These are phyloP conservation scores for Cabera pusaria DNA, from an alignment of 2,888 invertebrate species.

Conservation along the genomic window DNA sequence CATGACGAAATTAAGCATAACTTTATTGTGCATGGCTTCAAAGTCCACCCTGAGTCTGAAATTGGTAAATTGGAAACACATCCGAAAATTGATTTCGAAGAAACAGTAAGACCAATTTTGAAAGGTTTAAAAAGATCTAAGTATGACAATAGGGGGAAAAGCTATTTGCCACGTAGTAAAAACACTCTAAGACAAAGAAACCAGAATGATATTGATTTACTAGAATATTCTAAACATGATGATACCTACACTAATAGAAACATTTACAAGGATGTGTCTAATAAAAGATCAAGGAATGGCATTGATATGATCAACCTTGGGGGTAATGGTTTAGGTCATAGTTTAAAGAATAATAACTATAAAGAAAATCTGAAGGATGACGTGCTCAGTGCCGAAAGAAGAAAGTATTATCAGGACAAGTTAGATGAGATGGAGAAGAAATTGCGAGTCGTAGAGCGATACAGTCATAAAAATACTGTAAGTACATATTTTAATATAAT, in stretches of 20 bases:
- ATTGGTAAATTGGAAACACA: slow-evolving; percentile 18
- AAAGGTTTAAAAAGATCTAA: too few relatives aligned
- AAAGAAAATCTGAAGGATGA: slow-evolving; percentile 37
- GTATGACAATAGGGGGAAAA: background rate
- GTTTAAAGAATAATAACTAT: slow-evolving; percentile 22
- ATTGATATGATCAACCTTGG: slow-evolving; percentile 7
- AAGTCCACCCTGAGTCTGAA: too few relatives aligned
- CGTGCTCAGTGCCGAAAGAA: slow-evolving; percentile 47
- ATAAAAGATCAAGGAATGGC: slow-evolving; percentile 16
- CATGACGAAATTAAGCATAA: slow-evolving; percentile 14
- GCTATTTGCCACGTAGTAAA: background rate
- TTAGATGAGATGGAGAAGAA: slow-evolving; percentile 53
- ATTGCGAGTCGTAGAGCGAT: slow-evolving; percentile 34
- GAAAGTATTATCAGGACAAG: slow-evolving; percentile 61
- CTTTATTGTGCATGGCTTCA: too few relatives aligned
- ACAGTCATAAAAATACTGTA: slow-evolving; percentile 38
- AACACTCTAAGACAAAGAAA: slow-evolving; percentile 15
- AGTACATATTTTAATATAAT: slow-evolving; percentile 23
- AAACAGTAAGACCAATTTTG: too few relatives aligned
- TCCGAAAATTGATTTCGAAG: slow-evolving; percentile 15
- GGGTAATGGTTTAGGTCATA: slow-evolving; percentile 15
- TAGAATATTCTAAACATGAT: slow-evolving; percentile 11
- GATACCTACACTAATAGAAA: slow-evolving; percentile 18
- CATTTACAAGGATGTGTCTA: slow-evolving; percentile 21
- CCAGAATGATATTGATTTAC: slow-evolving; percentile 17